These are phyloP conservation scores for Helicoverpa zea DNA, from an alignment of 1,140 invertebrate species.

Conservation along the genomic window DNA sequence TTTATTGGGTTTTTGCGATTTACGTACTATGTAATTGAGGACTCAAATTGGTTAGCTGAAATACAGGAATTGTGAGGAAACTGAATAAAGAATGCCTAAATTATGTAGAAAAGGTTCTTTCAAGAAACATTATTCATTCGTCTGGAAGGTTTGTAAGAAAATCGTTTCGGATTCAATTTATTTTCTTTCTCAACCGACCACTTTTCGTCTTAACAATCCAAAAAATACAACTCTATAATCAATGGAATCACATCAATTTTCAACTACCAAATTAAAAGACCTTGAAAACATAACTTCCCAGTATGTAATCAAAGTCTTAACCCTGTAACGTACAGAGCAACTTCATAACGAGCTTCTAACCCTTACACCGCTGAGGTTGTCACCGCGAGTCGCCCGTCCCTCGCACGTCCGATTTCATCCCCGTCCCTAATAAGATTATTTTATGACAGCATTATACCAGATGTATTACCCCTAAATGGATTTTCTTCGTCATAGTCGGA, in stretches of 20 bases:
- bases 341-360: slow-evolving; percentile 33
- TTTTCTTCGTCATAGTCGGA: slow-evolving; percentile 28
- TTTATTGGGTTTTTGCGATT: slow-evolving; percentile 13
- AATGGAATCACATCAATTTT: too few relatives aligned
- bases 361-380: neutral
- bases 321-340: neutral
- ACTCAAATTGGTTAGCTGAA: neutral
- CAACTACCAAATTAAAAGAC: neutral
- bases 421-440: slow-evolving; percentile 45
- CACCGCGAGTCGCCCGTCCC: slow-evolving; percentile 16
- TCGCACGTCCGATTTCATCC: slow-evolving; percentile 47
- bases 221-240: too few relatives aligned
- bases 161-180: too few relatives aligned
- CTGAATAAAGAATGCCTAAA: too few relatives aligned
- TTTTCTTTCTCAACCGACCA: too few relatives aligned
- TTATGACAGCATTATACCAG: slow-evolving; percentile 41
- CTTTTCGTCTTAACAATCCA: too few relatives aligned
- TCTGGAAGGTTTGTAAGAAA: too few relatives aligned
- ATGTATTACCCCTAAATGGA: slow-evolving; percentile 46
- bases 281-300: neutral
- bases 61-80: neutral
- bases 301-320: neutral
- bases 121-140: too few relatives aligned
- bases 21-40: neutral
- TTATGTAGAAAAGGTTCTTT: too few relatives aligned